Evolutionary conservation across 1,140 invertebrate species (phyloP).

Genomic region (Drosophila asahinai): DNA sequence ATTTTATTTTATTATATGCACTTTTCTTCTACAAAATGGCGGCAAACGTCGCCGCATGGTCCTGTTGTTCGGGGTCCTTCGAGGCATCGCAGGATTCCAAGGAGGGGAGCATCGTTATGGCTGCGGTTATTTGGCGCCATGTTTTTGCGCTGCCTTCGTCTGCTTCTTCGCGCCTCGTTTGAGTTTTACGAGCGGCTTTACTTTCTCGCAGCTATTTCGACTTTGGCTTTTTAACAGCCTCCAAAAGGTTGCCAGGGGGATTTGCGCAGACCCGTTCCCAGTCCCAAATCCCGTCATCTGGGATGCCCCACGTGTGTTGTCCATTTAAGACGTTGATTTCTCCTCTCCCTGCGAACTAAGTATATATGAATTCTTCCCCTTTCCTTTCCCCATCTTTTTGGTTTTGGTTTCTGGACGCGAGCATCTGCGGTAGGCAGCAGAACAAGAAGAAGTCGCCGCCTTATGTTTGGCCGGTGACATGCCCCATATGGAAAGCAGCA

Average conservation of each 20-base stretch:
- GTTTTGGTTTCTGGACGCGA: constrained; percentile 16
- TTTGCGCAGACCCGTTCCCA: background rate
- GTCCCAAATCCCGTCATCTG: constrained; percentile 21
- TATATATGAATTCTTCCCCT: background rate
- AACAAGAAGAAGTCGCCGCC: constrained; percentile 5
- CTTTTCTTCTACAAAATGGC: constrained; percentile 83
- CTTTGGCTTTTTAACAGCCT: constrained; percentile 78
- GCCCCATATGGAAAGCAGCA: constrained; percentile 71
- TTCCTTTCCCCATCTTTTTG: constrained; percentile 8
- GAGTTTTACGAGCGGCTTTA: constrained; percentile 83
- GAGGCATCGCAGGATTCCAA: constrained; percentile 5
- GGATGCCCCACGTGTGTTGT: constrained; percentile 73
- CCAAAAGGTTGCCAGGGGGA: constrained; percentile 30
- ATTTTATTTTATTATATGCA: constrained; percentile 84
- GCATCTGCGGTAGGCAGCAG: constrained; percentile 66
- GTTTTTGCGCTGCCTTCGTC: constrained; percentile 55
- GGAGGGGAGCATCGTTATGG: constrained; percentile 59
- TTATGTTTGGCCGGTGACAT: constrained; percentile 54
- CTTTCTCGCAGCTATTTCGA: constrained; percentile 81
- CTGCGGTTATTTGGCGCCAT: constrained; percentile 83
- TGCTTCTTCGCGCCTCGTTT: constrained; percentile 68
- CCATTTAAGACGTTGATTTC: constrained; percentile 72
- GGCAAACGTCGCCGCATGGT: constrained; percentile 74
- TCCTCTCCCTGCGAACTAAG: background rate
- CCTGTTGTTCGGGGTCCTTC: constrained; percentile 41